Percentiles rank a stretch among this genome's conserved stretches.
Conservation (phyloP, 1,140 invertebrate genomes). For the Saccostrea glomerata region DNA sequence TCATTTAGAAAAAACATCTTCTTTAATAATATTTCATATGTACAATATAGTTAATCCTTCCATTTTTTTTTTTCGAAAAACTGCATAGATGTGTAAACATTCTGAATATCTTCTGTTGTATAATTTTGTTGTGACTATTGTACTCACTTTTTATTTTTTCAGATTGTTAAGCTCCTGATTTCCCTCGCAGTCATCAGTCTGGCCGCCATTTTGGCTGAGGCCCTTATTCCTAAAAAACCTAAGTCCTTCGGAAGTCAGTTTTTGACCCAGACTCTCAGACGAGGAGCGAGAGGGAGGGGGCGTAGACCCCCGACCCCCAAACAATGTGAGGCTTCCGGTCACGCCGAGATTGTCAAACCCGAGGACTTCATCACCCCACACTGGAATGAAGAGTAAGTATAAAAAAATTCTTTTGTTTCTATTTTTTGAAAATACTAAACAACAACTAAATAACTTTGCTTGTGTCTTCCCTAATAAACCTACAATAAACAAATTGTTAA, state of each 20-base stretch:
- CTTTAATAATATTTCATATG: neutral
- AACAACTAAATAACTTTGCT: too few species aligned
- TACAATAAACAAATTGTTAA: too few species aligned
- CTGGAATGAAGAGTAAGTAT: neutral
- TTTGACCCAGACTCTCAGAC: neutral
- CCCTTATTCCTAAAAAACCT: neutral
- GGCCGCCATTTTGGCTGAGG: neutral
- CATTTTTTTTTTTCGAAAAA: too few species aligned
- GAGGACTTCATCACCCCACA: neutral
- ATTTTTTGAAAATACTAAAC: too few species aligned
- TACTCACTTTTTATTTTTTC: neutral
- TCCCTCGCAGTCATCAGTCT: neutral
- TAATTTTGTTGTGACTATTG: too few species aligned
- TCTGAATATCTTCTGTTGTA: too few species aligned
- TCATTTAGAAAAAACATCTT: neutral
- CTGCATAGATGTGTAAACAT: too few species aligned
- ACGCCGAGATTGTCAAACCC: slow-evolving; percentile 6
- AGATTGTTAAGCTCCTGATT: neutral
- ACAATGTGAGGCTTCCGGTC: slow-evolving; percentile 7
- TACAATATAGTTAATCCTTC: neutral
- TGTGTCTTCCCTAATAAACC: too few species aligned
- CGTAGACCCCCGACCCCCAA: neutral
- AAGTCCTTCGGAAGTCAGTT: neutral
- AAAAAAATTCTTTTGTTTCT: neutral
- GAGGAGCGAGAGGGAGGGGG: neutral